phyloP scores from a whole-genome alignment of 2,113 vertebrate species.

The Loxodonta africana region DNA sequence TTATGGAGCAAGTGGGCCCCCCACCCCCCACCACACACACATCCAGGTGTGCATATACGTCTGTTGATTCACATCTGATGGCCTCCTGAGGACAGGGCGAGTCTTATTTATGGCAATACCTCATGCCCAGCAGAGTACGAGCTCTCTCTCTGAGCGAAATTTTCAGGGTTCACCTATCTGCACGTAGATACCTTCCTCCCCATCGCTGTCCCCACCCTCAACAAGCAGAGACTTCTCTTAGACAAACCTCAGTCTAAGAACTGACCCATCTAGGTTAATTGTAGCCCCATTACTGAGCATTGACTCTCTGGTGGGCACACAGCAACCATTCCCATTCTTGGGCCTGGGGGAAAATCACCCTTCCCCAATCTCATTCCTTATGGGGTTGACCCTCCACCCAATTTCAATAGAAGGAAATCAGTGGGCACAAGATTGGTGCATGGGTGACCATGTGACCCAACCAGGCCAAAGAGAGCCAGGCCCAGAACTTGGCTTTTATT shows the following conservation, averaged over 20 bases:
- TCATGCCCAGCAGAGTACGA: neutral
- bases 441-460: neutral
- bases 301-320: neutral
- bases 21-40: rapidly evolving
- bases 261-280: neutral
- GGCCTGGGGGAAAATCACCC: neutral
- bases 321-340: neutral
- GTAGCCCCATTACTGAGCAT: neutral
- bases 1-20: neutral
- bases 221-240: neutral
- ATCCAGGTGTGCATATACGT: no score
- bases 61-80: neutral
- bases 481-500: neutral
- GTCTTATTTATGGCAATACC: neutral
- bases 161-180: rapidly evolving
- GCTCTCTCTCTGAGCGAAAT: neutral
- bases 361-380: rapidly evolving
- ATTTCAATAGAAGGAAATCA: neutral
- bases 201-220: no score
- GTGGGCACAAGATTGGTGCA: neutral
- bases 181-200: neutral
- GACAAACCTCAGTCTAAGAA: neutral
- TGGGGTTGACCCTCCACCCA: neutral
- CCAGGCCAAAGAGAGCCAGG: neutral
- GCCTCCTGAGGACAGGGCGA: neutral